Evolutionary conservation across 2,113 vertebrate genomes (phyloP).

Genomic region (Mus spicilegus): DNA sequence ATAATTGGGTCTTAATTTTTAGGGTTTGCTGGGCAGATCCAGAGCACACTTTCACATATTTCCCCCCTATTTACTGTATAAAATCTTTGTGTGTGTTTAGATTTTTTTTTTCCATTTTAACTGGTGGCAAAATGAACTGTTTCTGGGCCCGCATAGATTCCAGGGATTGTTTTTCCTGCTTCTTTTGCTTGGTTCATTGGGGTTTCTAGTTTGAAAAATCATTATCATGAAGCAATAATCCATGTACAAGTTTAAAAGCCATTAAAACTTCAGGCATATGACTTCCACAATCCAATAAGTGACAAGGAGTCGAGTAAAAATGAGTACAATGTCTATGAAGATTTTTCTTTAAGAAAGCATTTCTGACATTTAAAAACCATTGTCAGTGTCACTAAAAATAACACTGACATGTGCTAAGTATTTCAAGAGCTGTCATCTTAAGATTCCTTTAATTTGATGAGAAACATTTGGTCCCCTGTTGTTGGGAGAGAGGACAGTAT

Average conservation of each 20-base stretch:
- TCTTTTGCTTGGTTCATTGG: constrained; percentile 36
- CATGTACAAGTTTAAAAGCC: constrained; percentile 73
- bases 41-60: constrained; percentile 22
- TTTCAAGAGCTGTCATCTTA: constrained; percentile 45
- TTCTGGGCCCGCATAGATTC: background rate
- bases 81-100: constrained; percentile 32
- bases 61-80: background rate
- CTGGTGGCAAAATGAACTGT: constrained; percentile 4
- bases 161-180: background rate
- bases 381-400: constrained; percentile 67
- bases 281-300: constrained; percentile 34
- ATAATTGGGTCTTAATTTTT: constrained; percentile 34
- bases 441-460: constrained; percentile 21
- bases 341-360: constrained; percentile 76
- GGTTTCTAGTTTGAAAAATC: background rate
- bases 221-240: constrained; percentile 52
- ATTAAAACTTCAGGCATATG: constrained; percentile 54
- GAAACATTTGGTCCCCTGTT: background rate
- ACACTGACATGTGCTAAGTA: constrained; percentile 48
- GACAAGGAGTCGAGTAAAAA: constrained; percentile 68
- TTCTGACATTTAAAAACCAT: constrained; percentile 76
- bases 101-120: constrained; percentile 12
- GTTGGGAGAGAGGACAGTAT: constrained; percentile 33
- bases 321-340: constrained; percentile 30
- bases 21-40: background rate